Evolutionary conservation across 1,140 invertebrate genomes (phyloP).

Genomic region (Bombus consobrinus): DNA sequence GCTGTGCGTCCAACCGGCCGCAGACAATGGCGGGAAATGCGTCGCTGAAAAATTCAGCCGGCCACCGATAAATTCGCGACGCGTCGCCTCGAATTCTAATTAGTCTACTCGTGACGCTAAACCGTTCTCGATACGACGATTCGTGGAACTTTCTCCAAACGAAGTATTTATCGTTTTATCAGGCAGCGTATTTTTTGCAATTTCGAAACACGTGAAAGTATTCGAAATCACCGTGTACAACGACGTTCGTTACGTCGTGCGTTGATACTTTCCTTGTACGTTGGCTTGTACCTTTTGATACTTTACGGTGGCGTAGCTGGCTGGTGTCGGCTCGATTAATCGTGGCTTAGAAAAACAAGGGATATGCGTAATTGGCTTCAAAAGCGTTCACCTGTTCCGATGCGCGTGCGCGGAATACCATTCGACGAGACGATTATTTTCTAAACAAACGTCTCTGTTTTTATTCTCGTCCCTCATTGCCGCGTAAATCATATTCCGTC

Average conservation of each 20-base stretch:
- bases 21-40: constrained; percentile 69
- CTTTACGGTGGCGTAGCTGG: not conserved
- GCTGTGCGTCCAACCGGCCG: constrained; percentile 19
- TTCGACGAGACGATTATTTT: constrained; percentile 33
- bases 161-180: not conserved
- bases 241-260: not conserved
- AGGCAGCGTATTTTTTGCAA: not conserved
- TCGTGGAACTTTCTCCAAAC: not conserved
- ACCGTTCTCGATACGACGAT: not conserved
- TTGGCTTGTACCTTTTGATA: not conserved
- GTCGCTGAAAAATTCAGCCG: constrained; percentile 63
- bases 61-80: constrained; percentile 54
- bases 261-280: not conserved
- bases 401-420: not conserved
- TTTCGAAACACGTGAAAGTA: not conserved
- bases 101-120: constrained; percentile 31
- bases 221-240: not conserved
- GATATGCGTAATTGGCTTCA: constrained; percentile 1
- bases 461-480: constrained; percentile 38
- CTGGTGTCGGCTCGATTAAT: not conserved
- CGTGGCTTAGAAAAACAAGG: constrained; percentile 31
- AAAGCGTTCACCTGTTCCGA: constrained; percentile 30
- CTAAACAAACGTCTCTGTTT: constrained; percentile 46
- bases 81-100: constrained; percentile 55
- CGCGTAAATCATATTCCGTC: constrained; percentile 41